phyloP scores from a whole-genome alignment of 2,888 invertebrate genomes.

The Drosophila rubida region DNA sequence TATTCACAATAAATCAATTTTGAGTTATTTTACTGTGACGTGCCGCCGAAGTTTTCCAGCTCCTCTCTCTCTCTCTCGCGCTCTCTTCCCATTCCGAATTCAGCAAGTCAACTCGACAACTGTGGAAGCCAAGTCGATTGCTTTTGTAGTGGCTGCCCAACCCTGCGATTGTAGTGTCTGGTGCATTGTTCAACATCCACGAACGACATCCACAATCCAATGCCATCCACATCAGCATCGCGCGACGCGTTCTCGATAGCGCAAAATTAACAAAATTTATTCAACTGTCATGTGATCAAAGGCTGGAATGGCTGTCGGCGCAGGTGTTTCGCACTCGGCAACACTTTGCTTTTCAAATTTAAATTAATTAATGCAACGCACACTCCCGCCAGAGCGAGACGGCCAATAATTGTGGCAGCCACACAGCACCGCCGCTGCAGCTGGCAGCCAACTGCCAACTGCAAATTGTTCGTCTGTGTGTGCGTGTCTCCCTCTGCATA shows the following conservation, averaged over 20 bases:
- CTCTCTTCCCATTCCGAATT: slow-evolving; percentile 62
- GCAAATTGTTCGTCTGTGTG: slow-evolving; percentile 56
- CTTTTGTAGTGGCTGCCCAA: slow-evolving; percentile 36
- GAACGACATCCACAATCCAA: background rate
- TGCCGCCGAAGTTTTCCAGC: slow-evolving; percentile 39
- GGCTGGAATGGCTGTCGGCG: slow-evolving; percentile 72
- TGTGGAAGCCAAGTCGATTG: slow-evolving; percentile 5
- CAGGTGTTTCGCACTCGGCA: slow-evolving; percentile 80
- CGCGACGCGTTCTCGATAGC: slow-evolving; percentile 48
- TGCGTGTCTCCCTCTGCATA: slow-evolving; percentile 26
- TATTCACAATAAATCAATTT: slow-evolving; percentile 78
- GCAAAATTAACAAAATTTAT: slow-evolving; percentile 77
- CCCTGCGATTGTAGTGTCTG: slow-evolving; percentile 26
- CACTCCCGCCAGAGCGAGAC: slow-evolving; percentile 30
- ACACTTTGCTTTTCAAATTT: slow-evolving; percentile 75
- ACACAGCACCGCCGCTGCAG: slow-evolving; percentile 55
- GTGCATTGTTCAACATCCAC: slow-evolving; percentile 15
- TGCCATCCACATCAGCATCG: slow-evolving; percentile 25
- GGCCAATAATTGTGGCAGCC: background rate
- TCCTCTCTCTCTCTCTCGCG: slow-evolving; percentile 18
- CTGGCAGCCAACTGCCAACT: slow-evolving; percentile 57
- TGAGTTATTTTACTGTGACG: slow-evolving; percentile 76
- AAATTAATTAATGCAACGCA: slow-evolving; percentile 78
- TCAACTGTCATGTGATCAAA: slow-evolving; percentile 79
- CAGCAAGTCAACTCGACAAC: slow-evolving; percentile 40